Conservation (phyloP, 2,797 vertebrate genomes). For the Xenops minutus region DNA sequence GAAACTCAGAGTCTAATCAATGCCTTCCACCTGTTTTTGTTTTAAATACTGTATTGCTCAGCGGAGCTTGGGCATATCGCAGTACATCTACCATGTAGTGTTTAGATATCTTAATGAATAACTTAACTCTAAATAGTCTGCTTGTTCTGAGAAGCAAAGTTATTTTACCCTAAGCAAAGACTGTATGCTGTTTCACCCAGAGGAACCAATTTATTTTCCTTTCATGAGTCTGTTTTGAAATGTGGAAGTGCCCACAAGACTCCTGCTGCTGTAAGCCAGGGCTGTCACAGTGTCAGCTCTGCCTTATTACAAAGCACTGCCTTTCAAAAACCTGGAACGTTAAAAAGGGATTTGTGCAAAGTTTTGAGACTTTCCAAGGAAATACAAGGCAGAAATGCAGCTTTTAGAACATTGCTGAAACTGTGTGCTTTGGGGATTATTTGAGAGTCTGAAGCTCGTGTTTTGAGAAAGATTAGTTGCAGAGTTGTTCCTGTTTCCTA, state of each 20-base stretch:
- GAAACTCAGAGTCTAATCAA: constrained; percentile 70
- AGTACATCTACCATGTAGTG: constrained; percentile 51
- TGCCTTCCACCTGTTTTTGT: constrained; percentile 74
- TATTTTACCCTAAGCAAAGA: constrained; percentile 72
- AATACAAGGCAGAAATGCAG: constrained; percentile 39
- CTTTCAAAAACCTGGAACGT: neutral
- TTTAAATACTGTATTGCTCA: constrained; percentile 67
- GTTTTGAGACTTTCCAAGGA: constrained; percentile 39
- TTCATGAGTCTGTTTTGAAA: constrained; percentile 65
- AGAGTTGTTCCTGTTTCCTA: constrained; percentile 12
- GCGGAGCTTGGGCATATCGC: constrained; percentile 49
- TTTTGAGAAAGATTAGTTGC: constrained; percentile 31
- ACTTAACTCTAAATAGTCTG: constrained; percentile 70
- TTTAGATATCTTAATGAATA: constrained; percentile 72
- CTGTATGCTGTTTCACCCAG: constrained; percentile 54
- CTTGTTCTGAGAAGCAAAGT: constrained; percentile 58
- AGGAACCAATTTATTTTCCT: constrained; percentile 74
- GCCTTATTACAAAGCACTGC: neutral
- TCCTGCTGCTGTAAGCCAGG: constrained; percentile 48
- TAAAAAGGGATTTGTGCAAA: constrained; percentile 26
- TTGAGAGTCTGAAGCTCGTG: neutral
- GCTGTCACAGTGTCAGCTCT: constrained; percentile 50
- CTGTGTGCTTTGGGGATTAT: neutral
- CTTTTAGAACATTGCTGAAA: constrained; percentile 5
- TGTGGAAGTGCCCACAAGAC: constrained; percentile 52